Evolutionary conservation across 2,113 vertebrate species (phyloP).

Genomic region (Poicephalus gulielmi): DNA sequence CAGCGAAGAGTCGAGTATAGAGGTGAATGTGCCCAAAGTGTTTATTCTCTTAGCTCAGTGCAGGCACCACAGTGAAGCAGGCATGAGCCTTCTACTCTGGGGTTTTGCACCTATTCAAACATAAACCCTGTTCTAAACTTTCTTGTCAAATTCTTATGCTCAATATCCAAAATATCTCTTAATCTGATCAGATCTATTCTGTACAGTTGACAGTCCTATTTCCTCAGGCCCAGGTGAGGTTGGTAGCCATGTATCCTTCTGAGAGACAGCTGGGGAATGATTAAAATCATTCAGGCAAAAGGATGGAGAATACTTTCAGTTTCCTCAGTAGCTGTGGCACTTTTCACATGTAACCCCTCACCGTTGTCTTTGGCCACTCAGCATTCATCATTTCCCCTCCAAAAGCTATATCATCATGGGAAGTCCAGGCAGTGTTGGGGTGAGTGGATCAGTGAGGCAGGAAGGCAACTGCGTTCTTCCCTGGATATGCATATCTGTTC

Average conservation of each 20-base stretch:
- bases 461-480: not conserved
- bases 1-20: not conserved
- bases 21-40: not conserved
- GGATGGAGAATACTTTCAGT: conserved; percentile 36
- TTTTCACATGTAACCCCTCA: not conserved
- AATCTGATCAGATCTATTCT: not conserved
- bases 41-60: not conserved
- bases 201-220: not conserved
- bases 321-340: conserved; percentile 13
- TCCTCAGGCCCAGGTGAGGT: not conserved
- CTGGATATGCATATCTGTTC: not conserved
- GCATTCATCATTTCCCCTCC: not conserved
- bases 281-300: conserved; percentile 17
- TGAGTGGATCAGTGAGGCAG: not conserved
- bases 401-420: not conserved
- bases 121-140: not conserved
- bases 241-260: not conserved
- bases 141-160: not conserved
- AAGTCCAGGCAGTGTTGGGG: not conserved
- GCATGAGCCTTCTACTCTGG: not conserved
- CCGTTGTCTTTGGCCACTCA: not conserved
- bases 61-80: not conserved
- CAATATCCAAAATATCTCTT: not conserved
- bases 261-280: not conserved
- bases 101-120: not conserved